Percentiles rank a stretch among this genome's conserved stretches.
phyloP scores from a whole-genome alignment of 2,113 vertebrate species.

The Stictonetta naevosa region DNA sequence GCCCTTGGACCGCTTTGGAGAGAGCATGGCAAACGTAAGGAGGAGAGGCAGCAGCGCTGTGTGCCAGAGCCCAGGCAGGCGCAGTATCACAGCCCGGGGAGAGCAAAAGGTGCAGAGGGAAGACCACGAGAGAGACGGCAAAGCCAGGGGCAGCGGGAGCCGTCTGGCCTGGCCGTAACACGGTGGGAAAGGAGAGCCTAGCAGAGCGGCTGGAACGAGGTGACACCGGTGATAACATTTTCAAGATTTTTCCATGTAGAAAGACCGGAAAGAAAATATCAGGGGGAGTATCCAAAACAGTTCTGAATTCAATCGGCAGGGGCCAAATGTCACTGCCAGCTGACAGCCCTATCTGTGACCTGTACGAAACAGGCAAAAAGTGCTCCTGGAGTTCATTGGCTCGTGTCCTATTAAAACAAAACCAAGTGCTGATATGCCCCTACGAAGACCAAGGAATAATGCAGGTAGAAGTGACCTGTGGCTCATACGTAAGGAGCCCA shows the following conservation, averaged over 20 bases:
- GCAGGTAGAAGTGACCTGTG: neutral
- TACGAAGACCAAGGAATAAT: neutral
- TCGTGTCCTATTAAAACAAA: neutral
- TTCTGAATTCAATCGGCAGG: neutral
- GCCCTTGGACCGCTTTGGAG: neutral
- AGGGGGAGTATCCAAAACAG: neutral
- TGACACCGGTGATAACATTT: neutral
- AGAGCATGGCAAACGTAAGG: fast-evolving
- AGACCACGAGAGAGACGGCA: neutral
- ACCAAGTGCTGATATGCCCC: neutral
- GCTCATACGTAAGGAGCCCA: fast-evolving
- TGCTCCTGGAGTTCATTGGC: neutral
- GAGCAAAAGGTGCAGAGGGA: neutral
- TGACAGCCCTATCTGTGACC: neutral
- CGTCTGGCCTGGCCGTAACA: neutral
- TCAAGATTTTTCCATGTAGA: neutral
- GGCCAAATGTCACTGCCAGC: neutral
- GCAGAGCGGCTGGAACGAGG: neutral
- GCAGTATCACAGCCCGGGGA: neutral
- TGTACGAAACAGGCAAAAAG: neutral
- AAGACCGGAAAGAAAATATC: neutral
- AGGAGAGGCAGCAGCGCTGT: neutral
- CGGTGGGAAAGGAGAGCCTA: neutral
- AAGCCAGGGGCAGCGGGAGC: neutral
- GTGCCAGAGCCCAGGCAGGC: neutral